A percentile compares a stretch with the other conserved stretches of the same genome.
Conservation (phyloP, 2,888 invertebrate genomes). For the Slavum lentiscoides region DNA sequence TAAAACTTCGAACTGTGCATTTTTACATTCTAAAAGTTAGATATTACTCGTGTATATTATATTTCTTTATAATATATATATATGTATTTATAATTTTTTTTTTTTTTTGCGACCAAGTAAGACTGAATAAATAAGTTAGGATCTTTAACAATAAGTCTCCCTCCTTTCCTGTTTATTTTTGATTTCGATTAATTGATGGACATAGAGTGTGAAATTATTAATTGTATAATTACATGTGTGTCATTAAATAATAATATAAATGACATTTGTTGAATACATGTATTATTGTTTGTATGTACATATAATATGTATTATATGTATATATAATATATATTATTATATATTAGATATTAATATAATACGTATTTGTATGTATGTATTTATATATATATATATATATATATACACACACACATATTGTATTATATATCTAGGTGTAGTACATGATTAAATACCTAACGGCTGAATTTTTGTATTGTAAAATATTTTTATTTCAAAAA, state of each 20-base stretch:
- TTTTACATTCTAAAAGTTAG: constrained; percentile 46
- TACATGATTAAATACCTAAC: constrained; percentile 8
- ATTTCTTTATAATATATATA: background rate
- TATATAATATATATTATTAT: constrained; percentile 1
- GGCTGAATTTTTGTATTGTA: constrained; percentile 16
- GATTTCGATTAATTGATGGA: background rate
- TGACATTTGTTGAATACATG: no score
- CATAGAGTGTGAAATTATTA: constrained; percentile 6
- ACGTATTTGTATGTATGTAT: background rate
- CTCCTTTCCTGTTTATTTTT: background rate
- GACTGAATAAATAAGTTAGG: constrained; percentile 43
- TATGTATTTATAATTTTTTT: background rate
- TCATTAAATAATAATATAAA: no score
- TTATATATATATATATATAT: no score
- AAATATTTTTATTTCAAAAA: background rate
- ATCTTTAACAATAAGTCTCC: constrained; percentile 20
- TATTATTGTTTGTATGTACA: constrained; percentile 2
- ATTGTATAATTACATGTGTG: background rate
- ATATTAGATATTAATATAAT: background rate
- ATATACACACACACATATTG: no score
- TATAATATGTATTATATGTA: background rate
- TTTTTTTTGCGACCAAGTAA: constrained; percentile 35
- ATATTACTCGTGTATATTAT: background rate
- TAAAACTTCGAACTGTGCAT: constrained; percentile 48
- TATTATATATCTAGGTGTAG: background rate